phyloP scores from a whole-genome alignment of 2,797 vertebrate genomes.

The Glyptemys insculpta region DNA sequence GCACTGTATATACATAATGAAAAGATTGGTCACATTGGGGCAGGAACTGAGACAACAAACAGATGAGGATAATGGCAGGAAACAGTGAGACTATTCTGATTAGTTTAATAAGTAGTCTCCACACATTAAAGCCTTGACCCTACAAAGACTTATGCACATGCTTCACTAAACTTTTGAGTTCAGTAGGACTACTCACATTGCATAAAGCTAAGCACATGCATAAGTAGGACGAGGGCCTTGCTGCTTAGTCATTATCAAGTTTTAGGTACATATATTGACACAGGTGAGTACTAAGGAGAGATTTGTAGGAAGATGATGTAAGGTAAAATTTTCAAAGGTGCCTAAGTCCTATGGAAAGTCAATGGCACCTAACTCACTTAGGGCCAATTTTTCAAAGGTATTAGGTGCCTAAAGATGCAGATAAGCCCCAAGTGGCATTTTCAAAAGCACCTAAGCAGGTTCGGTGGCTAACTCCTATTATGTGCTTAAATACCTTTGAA shows the following conservation, averaged over 20 bases:
- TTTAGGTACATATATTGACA: neutral
- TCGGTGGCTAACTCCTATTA: neutral
- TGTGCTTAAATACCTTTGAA: neutral
- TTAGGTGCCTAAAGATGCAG: neutral
- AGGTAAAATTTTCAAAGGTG: neutral
- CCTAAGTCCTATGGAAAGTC: neutral
- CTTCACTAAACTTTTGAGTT: neutral
- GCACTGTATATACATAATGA: rapidly evolving
- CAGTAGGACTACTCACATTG: rapidly evolving
- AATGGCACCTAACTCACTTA: neutral
- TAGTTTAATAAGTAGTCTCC: neutral
- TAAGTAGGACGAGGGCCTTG: neutral
- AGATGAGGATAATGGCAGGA: neutral
- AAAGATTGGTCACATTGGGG: neutral
- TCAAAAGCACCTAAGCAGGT: neutral
- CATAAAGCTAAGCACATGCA: neutral
- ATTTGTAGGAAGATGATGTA: neutral
- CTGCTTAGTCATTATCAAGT: neutral
- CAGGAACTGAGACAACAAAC: neutral
- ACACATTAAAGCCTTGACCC: neutral
- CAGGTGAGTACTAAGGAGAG: neutral
- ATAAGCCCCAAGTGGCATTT: neutral
- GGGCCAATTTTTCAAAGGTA: neutral
- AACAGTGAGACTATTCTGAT: neutral
- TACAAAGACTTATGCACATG: neutral